Conservation (phyloP, 2,113 vertebrate species). For the Microcebus murinus region DNA sequence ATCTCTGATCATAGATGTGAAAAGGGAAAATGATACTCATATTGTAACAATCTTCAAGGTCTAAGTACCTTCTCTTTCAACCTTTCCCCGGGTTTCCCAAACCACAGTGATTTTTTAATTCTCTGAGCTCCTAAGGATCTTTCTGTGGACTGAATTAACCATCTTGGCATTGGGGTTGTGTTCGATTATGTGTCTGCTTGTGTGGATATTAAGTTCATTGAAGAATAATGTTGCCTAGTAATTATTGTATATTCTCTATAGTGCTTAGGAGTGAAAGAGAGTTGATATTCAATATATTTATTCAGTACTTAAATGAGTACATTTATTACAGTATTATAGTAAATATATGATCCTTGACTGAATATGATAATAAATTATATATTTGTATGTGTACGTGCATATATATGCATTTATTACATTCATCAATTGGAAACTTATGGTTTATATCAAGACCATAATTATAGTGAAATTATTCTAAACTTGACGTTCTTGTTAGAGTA, state of each 20-base stretch:
- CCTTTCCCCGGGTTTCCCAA: not conserved
- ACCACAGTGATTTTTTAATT: conserved; percentile 43
- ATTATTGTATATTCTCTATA: conserved; percentile 22
- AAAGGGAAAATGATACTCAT: conserved; percentile 28
- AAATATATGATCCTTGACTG: conserved; percentile 16
- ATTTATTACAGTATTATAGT: conserved; percentile 45
- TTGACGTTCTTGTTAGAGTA: conserved; percentile 53
- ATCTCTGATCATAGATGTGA: not conserved
- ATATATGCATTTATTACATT: conserved; percentile 1
- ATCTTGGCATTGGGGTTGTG: not conserved
- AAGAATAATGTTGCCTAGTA: conserved; percentile 42
- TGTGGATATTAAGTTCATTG: not conserved
- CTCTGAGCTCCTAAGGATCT: not conserved
- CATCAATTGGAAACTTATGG: conserved; percentile 53
- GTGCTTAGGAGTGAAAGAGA: not conserved
- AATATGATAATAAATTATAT: conserved; percentile 22
- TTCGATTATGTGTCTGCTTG: not conserved
- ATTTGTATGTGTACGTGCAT: not conserved
- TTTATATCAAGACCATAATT: conserved; percentile 58
- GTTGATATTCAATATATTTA: conserved; percentile 36
- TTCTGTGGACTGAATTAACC: not conserved
- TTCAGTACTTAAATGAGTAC: conserved; percentile 25
- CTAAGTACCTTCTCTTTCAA: not conserved
- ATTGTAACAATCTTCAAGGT: not conserved
- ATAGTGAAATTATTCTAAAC: conserved; percentile 54